Percentiles rank a stretch among this genome's conserved stretches.
These are phyloP conservation scores for Xiphias gladius DNA, from an alignment of 2,113 vertebrate genomes.

Conservation along the genomic window DNA sequence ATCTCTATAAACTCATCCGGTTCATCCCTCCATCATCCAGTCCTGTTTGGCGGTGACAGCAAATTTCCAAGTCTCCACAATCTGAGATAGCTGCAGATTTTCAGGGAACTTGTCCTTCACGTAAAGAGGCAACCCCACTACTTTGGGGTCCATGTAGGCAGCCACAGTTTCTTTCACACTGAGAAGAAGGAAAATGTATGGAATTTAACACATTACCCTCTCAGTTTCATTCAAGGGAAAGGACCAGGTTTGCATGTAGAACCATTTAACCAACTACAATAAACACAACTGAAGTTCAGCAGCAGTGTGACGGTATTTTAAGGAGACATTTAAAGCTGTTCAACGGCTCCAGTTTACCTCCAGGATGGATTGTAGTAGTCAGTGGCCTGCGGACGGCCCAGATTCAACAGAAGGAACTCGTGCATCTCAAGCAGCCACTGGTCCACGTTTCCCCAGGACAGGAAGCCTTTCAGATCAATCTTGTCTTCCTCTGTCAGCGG, in stretches of 20 bases:
- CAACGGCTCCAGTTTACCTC: slow-evolving; percentile 78
- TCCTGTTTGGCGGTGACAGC: slow-evolving; percentile 77
- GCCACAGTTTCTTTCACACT: slow-evolving; percentile 85
- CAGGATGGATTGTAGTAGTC: slow-evolving; percentile 78
- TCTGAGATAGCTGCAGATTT: slow-evolving; percentile 80
- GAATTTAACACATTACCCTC: background rate
- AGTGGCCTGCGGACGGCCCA: slow-evolving; percentile 60
- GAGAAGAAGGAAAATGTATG: slow-evolving; percentile 38
- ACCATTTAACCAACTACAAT: too few species aligned
- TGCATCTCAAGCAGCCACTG: slow-evolving; percentile 90
- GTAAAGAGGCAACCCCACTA: slow-evolving; percentile 52
- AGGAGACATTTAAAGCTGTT: fast-evolving
- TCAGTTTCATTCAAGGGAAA: fast-evolving
- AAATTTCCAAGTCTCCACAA: slow-evolving; percentile 84
- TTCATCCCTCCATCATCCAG: slow-evolving; percentile 24
- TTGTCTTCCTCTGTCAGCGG: slow-evolving; percentile 68
- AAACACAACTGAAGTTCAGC: too few species aligned
- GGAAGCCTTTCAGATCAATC: slow-evolving; percentile 80
- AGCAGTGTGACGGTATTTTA: too few species aligned
- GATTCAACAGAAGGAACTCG: slow-evolving; percentile 86
- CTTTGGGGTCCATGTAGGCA: slow-evolving; percentile 83
- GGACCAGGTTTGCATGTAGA: background rate
- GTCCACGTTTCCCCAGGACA: slow-evolving; percentile 81
- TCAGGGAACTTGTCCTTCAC: slow-evolving; percentile 82
- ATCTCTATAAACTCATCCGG: background rate